phyloP scores from a whole-genome alignment of 2,888 invertebrate species.

The Labia minor region DNA sequence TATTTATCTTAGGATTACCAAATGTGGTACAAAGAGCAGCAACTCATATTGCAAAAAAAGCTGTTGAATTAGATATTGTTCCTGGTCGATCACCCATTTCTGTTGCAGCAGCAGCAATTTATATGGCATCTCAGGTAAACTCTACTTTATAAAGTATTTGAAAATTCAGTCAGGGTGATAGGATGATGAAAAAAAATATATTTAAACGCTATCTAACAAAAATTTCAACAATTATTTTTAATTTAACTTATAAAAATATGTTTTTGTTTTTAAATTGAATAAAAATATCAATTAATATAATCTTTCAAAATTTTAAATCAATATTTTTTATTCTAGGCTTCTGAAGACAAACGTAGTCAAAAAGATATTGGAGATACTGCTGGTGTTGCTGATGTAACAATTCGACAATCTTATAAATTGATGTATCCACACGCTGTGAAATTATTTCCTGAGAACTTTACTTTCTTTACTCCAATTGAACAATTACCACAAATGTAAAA shows the following conservation, averaged over 20 bases:
- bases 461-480: slow-evolving; percentile 88
- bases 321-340: slow-evolving; percentile 59
- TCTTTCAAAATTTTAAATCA: too few species aligned
- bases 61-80: slow-evolving; percentile 93
- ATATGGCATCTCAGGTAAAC: slow-evolving; percentile 93
- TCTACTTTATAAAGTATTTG: slow-evolving; percentile 22
- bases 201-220: slow-evolving; percentile 6
- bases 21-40: slow-evolving; percentile 87
- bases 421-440: slow-evolving; percentile 90
- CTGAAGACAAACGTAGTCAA: slow-evolving; percentile 84
- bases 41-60: slow-evolving; percentile 91
- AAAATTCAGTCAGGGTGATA: neutral
- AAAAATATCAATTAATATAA: too few species aligned
- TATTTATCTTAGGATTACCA: slow-evolving; percentile 55
- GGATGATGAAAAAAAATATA: too few species aligned
- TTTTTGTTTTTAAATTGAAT: too few species aligned
- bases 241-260: too few species aligned
- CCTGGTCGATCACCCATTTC: slow-evolving; percentile 97
- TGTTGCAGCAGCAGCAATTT: slow-evolving; percentile 97
- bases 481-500: slow-evolving; percentile 74
- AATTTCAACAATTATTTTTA: slow-evolving; percentile 16
- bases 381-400: slow-evolving; percentile 96
- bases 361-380: slow-evolving; percentile 98
- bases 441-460: slow-evolving; percentile 93
- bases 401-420: slow-evolving; percentile 90